Percentiles rank a stretch among this genome's conserved stretches.
Evolutionary conservation across 2,113 vertebrate species (phyloP).

Genomic region (Heterotilapia buettikoferi): DNA sequence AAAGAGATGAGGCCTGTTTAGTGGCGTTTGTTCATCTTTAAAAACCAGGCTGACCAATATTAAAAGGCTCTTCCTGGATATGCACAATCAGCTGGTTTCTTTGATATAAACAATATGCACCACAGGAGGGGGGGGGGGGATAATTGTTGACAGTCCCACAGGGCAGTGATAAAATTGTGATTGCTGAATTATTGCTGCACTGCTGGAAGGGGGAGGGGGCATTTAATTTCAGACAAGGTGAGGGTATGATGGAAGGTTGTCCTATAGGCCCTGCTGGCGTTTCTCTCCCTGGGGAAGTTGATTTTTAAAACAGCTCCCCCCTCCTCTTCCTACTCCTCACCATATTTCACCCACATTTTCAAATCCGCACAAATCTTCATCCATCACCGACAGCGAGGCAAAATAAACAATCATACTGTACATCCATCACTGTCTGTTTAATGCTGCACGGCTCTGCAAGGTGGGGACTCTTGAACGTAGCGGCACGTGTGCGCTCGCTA

Average conservation of each 20-base stretch:
- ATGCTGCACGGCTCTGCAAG: slow-evolving; percentile 26
- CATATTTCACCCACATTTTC: slow-evolving; percentile 45
- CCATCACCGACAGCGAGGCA: slow-evolving; percentile 61
- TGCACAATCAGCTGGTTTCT: neutral
- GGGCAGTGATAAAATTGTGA: slow-evolving; percentile 22
- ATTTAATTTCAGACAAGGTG: neutral
- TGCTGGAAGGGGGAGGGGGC: neutral
- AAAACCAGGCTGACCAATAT: neutral
- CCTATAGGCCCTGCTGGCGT: neutral
- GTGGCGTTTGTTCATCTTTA: neutral
- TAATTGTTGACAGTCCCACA: neutral
- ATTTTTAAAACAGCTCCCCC: slow-evolving; percentile 3
- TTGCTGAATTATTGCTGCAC: neutral
- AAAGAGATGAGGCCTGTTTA: neutral
- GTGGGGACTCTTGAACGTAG: neutral
- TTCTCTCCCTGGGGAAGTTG: slow-evolving; percentile 32
- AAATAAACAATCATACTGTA: slow-evolving; percentile 65
- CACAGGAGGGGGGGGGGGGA: neutral
- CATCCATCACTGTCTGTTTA: slow-evolving; percentile 73
- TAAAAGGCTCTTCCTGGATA: neutral
- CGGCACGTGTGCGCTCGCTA: neutral
- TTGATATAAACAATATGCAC: neutral
- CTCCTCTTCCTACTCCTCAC: neutral
- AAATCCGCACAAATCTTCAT: slow-evolving; percentile 49
- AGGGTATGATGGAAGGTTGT: slow-evolving; percentile 14